Evolutionary conservation across 2,888 invertebrate species (phyloP), one percentile per base, ranked within the genome.

Genomic region (Argynnis bischoffii): DNA sequence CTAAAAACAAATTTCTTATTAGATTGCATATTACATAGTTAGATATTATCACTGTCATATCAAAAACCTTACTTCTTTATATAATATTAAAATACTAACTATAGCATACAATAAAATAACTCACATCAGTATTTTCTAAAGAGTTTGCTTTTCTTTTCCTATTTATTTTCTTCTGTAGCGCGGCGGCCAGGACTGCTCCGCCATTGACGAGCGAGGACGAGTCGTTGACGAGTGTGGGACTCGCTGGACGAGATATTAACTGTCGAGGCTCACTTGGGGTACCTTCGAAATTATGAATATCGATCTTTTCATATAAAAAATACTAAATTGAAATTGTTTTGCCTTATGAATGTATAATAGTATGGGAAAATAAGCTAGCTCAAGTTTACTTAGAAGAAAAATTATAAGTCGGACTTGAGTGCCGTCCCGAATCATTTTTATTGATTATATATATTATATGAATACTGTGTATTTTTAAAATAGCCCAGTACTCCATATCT

Each of bases 151-250:
- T 97, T 76, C 97, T 92, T 86, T 97, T 97, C 70, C 97, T 94
- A 77, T 95, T 95, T 80, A 97, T 96, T 84, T 97, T 97, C 87
- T 97, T 98, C 82, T 97, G 97, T 69, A 97, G 84, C 0, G 97
- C 97, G 0, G 97, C 97, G 1, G 96, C 96, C 11, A 97, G 86
- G 0, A 96, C 96, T 0, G 97, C 96, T 57, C 96, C 95, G 8
- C 97, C 97, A 82, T 97, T 97, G 41, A 97, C 95, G 67, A 96
- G 93, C 0, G 89, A 85, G 1, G 89, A 77, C 0, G 89, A 78
- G 46, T 90, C 92, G 63, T 80, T 81, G 41, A 75, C 80, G 3
- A 90, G 81, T 1, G 90, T 92, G 0, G 92, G 92, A 69, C 92
- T 92, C 3, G 90, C 87, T 0, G 92, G 92, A 14, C 92, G 82